phyloP scores from a whole-genome alignment of 92 coral and sea anemone species.

The Parazoanthus atlanticus region DNA sequence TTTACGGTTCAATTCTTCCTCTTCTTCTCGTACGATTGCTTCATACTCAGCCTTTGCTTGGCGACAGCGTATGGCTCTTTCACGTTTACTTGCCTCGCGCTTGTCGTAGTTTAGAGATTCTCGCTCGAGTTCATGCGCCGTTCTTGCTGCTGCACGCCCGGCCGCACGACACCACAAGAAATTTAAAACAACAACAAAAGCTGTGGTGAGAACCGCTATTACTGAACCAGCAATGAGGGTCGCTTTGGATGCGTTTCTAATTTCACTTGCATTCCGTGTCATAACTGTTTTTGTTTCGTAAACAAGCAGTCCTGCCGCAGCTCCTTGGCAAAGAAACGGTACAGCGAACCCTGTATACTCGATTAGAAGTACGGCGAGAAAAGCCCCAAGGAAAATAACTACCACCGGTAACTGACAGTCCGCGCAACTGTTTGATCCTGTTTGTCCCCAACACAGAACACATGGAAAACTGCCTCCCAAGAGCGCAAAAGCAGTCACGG shows the following conservation, averaged over 20 bases:
- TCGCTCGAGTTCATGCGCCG: not conserved
- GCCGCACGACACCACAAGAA: conserved; percentile 3
- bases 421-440: not conserved
- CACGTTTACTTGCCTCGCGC: not conserved
- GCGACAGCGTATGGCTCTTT: conserved; percentile 5
- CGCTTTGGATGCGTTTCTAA: not conserved
- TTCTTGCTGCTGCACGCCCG: too few relatives aligned
- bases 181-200: not conserved
- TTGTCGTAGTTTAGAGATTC: not conserved
- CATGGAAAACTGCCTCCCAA: conserved; percentile 4
- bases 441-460: not conserved
- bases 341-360: conserved; percentile 15
- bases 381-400: not conserved
- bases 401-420: not conserved
- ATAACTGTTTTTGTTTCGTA: not conserved
- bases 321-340: conserved; percentile 20
- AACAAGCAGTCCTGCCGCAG: not conserved
- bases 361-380: not conserved
- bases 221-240: conserved; percentile 12
- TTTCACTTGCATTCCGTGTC: not conserved
- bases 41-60: not conserved
- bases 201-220: not conserved
- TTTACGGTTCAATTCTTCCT: not conserved
- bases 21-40: conserved; percentile 17
- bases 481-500: conserved; percentile 13